Conservation (phyloP, 2,888 invertebrate species). For the Tineola bisselliella region DNA sequence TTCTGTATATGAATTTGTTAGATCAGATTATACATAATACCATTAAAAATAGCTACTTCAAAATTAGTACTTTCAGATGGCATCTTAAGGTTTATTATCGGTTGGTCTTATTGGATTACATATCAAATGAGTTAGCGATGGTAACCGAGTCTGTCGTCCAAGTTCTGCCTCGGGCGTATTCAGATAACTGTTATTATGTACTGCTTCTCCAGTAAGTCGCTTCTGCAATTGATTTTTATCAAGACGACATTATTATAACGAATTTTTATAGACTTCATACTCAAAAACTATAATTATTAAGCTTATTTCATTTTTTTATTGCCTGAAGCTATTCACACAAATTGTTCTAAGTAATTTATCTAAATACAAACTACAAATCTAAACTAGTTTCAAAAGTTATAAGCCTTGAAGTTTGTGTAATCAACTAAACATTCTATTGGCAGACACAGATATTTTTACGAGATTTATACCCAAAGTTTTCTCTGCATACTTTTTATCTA, state of each 20-base stretch:
- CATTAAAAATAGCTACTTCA: neutral
- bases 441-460: conserved; percentile 41
- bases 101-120: neutral
- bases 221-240: conserved; percentile 57
- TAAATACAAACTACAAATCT: conserved; percentile 27
- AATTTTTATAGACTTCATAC: neutral
- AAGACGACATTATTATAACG: conserved; percentile 48
- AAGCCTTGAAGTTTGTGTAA: neutral
- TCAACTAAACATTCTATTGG: neutral
- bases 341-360: no score
- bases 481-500: conserved; percentile 58
- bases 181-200: conserved; percentile 47
- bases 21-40: neutral
- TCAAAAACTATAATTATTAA: neutral
- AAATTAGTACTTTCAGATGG: neutral
- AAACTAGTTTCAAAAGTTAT: neutral
- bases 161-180: conserved; percentile 22
- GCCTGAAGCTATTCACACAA: neutral
- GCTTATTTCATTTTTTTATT: neutral
- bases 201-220: conserved; percentile 42
- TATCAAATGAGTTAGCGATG: neutral
- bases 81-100: neutral
- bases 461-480: conserved; percentile 60
- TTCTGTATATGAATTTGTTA: neutral
- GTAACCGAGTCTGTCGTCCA: conserved; percentile 1